These are phyloP conservation scores for Mesodorylaimus sp. DNA, from an alignment of 2,888 invertebrate species.

Conservation along the genomic window DNA sequence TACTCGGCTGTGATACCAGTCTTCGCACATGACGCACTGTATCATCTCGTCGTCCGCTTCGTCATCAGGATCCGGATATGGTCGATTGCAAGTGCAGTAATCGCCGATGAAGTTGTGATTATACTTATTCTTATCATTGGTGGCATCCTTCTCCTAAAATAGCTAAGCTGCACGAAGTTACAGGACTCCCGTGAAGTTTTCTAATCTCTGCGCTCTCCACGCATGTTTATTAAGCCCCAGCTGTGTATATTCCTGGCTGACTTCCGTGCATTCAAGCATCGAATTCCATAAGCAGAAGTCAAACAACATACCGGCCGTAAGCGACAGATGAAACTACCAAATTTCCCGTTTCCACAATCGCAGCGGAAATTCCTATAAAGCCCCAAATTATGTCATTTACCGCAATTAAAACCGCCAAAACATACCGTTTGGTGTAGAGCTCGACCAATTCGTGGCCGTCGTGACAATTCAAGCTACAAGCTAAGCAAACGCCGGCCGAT, in stretches of 20 bases:
- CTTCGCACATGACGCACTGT: slow-evolving; percentile 87
- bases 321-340: too few species aligned
- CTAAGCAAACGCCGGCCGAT: slow-evolving; percentile 71
- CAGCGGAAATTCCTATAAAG: slow-evolving; percentile 61
- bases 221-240: too few species aligned
- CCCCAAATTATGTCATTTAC: slow-evolving; percentile 9
- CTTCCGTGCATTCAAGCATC: too few species aligned
- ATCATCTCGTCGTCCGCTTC: slow-evolving; percentile 53
- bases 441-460: slow-evolving; percentile 85
- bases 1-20: slow-evolving; percentile 75
- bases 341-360: slow-evolving; percentile 62
- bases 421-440: slow-evolving; percentile 64
- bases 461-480: slow-evolving; percentile 82
- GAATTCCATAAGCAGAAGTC: too few species aligned
- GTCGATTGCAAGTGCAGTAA: slow-evolving; percentile 74
- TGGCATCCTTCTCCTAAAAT: slow-evolving; percentile 40
- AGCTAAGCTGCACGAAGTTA: too few species aligned
- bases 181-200: too few species aligned
- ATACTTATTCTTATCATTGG: slow-evolving; percentile 48
- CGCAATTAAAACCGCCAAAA: slow-evolving; percentile 1
- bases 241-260: too few species aligned
- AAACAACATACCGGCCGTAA: too few species aligned
- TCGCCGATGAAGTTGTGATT: slow-evolving; percentile 63
- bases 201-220: too few species aligned
- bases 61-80: slow-evolving; percentile 81